Base-by-base conservation (phyloP, 2,888 invertebrate species). In the Stramonita haemastoma region DNA sequence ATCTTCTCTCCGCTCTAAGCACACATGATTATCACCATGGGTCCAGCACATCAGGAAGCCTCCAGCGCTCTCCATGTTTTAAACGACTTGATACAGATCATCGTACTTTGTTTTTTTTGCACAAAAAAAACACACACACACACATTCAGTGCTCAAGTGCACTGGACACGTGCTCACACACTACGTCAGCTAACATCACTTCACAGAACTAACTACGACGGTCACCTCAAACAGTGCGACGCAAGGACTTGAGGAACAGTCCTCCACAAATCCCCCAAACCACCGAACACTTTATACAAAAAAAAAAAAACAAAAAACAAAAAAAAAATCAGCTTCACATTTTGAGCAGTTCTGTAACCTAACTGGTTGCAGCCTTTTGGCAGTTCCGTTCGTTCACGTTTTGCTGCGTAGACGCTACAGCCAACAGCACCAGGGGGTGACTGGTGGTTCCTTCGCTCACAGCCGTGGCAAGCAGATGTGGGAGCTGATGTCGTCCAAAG, bases 391-490 rank as follows among this genome's bases (percentile, higher is more conserved):
- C 26, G 81, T 83, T 46, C 81, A 83, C 81, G 6, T 83, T 83
- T 73, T 73, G 73, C 81, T 83, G 81, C 81, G 81, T 83, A 83
- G 81, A 83, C 17, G 81, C 81, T 83, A 29, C 46, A 29, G 29
- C 81, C 81, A 46, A 46, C 36, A 83, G 19, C 81, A 83, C n/a
- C 60, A 32, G 32, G 46, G n/a, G 36, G 26, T 26, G 46, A 32
- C 17, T 32, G 32, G 15, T 46, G 26, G 26, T 83, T 46, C 26
- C 17, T 6, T 6, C 8, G 26, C 36, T 57, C 84, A 36, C 22
- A 85, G 84, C 84, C 32, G 66, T 11, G 86, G 66, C 86, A 66
- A 86, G 86, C 86, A 86, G 66, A 86, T 66, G 32, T 86, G 15
- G 36, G 26, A 46, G 56, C 26, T 66, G 70, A 70, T 26, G 0